These are phyloP conservation scores for Thysanoteuthis rhombus DNA, from an alignment of 2,888 invertebrate genomes.

Conservation along the genomic window DNA sequence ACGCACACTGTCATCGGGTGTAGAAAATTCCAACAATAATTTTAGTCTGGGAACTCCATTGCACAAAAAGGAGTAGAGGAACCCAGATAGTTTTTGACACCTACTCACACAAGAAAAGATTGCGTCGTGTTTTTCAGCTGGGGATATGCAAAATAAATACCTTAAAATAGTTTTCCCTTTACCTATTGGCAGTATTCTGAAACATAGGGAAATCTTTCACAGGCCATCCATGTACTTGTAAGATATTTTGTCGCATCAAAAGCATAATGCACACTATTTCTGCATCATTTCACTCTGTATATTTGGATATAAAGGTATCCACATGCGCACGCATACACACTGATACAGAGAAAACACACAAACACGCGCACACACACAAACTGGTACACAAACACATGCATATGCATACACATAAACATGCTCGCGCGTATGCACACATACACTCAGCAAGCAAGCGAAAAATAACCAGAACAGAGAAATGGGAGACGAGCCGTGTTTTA, in stretches of 20 bases:
- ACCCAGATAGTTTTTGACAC: no score
- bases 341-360: neutral
- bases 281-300: neutral
- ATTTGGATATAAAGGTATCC: neutral
- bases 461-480: neutral
- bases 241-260: neutral
- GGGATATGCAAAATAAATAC: no score
- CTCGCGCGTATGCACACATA: neutral
- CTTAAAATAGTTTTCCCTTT: no score
- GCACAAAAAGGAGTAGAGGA: no score
- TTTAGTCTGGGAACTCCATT: no score
- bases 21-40: no score
- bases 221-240: neutral
- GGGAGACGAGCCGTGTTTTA: neutral
- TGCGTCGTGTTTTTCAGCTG: no score
- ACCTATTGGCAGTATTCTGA: no score
- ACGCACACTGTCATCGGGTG: no score
- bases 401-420: neutral
- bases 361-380: neutral
- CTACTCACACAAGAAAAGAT: no score
- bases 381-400: neutral
- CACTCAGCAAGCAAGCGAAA: conserved; percentile 1
- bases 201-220: no score
- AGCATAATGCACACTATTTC: neutral
- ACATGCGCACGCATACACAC: neutral